These are phyloP conservation scores for Mythimna ferrago DNA, from an alignment of 2,888 invertebrate genomes.

Conservation along the genomic window DNA sequence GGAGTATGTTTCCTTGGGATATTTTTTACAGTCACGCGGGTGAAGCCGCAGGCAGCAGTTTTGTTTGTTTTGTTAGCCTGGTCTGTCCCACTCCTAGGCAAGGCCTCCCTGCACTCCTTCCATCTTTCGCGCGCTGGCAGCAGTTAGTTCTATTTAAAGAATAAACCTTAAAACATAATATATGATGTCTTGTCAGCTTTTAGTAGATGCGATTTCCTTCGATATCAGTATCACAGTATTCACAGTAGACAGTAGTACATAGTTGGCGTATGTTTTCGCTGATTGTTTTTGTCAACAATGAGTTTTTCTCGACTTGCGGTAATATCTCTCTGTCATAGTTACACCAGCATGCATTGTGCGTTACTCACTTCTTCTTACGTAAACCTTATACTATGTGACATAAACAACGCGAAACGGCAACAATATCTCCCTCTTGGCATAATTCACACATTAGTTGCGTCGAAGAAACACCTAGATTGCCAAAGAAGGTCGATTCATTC, in stretches of 20 bases:
- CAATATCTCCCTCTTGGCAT: constrained; percentile 42
- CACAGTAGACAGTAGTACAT: background rate
- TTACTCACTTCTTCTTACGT: constrained; percentile 54
- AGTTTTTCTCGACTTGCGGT: constrained; percentile 40
- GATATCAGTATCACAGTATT: background rate
- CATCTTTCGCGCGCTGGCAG: too few relatives aligned
- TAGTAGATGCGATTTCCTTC: too few relatives aligned
- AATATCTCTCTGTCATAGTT: constrained; percentile 35
- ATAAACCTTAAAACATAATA: too few relatives aligned
- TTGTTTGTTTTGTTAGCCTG: too few relatives aligned
- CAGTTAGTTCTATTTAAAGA: too few relatives aligned
- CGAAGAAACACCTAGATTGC: constrained; percentile 37
- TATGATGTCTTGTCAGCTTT: too few relatives aligned
- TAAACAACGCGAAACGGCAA: constrained; percentile 41
- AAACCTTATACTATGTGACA: constrained; percentile 49
- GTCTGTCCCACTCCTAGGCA: too few relatives aligned
- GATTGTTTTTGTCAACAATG: constrained; percentile 43
- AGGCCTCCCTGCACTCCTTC: too few relatives aligned
- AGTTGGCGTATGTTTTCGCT: constrained; percentile 1
- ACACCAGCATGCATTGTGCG: constrained; percentile 44
- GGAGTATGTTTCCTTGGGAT: too few relatives aligned
- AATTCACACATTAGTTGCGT: constrained; percentile 37
- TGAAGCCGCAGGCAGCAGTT: too few relatives aligned
- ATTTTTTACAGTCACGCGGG: too few relatives aligned
- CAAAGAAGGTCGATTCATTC: constrained; percentile 56